Evolutionary conservation across 2,113 vertebrate species (phyloP).

Genomic region (Ameiurus melas): DNA sequence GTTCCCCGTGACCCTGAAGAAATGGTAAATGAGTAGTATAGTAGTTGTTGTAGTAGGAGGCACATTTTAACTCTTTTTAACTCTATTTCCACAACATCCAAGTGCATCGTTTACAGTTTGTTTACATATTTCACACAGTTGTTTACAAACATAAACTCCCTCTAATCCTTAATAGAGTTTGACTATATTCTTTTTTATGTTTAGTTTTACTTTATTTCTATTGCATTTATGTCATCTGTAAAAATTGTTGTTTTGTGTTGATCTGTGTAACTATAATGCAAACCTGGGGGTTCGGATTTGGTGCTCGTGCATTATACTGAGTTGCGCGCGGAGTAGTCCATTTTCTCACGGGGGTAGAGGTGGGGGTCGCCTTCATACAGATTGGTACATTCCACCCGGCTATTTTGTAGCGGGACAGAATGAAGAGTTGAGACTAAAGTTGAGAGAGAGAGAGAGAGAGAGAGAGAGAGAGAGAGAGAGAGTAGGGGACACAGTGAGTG

Average conservation of each 20-base stretch:
- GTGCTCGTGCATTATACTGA: background rate
- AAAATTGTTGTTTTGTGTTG: background rate
- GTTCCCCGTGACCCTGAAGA: too few species aligned
- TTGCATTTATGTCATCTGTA: too few species aligned
- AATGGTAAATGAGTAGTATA: too few species aligned
- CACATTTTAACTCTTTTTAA: too few species aligned
- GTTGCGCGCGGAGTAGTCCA: constrained; percentile 7
- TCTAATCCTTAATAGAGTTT: too few species aligned
- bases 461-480: constrained; percentile 27
- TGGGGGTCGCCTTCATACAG: background rate
- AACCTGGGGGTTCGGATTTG: background rate
- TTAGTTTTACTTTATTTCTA: too few species aligned
- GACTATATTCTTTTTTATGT: too few species aligned
- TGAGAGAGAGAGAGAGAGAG: constrained; percentile 46
- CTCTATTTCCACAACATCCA: too few species aligned
- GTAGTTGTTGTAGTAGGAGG: background rate
- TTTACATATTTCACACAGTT: too few species aligned
- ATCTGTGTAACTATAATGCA: background rate
- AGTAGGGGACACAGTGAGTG: background rate
- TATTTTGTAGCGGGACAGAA: constrained; percentile 53
- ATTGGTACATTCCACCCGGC: constrained; percentile 55
- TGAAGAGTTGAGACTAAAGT: constrained; percentile 57
- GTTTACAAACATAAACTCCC: too few species aligned
- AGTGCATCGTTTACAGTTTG: too few species aligned
- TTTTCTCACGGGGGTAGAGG: background rate